Evolutionary conservation across 1,140 invertebrate species (phyloP), one percentile per base, ranked within the genome.

Genomic region (Venturia canescens): DNA sequence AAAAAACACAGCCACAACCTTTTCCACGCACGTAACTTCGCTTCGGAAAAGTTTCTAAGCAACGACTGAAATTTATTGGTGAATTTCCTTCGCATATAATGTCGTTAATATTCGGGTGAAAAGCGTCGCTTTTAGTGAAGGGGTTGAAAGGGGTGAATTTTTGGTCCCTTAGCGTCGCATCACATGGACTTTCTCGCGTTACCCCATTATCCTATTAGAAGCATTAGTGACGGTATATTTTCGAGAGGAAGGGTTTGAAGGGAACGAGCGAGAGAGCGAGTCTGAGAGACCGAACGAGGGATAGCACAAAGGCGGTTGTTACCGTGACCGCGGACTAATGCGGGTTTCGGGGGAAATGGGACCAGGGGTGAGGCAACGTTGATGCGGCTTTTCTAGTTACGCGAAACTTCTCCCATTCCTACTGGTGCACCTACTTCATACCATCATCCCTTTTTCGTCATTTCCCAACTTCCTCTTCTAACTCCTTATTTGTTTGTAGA

Each of bases 351-450:
- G 60, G 21, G 23, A 23, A 66, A 26, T 23, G 60, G 23, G 60
- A 29, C 16, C 0, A 69, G 29, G 13, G 1, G 29, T 9, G 66
- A 69, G 31, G 66, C 66, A 63, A 69, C 66, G 27, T 76, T 29
- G 72, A 60, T 60, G 72, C 53, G 27, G 72, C 53, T 76, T 60
- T 76, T 16, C 50, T n/a, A 60, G 53, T 77, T 63, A 63, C 75
- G 34, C 29, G 53, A 38, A 77, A 77, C 75, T 77, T 77, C 53
- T 66, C 57, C 31, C 48, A 77, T 77, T 66, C 27, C 53, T 63
- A 29, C n/a, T 16, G 4, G 31, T 44, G 18, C 31, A 23, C 16
- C 31, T 16, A 11, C 29, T 13, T 69, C 66, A 9, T 34, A 44
- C 11, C 57, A 31, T 44, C 27, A 27, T 31, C 9, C 53, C 13